Percentiles rank a stretch among this genome's conserved stretches.
These are phyloP conservation scores for Sebastes minor DNA, from an alignment of 2,797 vertebrate species.

Conservation along the genomic window DNA sequence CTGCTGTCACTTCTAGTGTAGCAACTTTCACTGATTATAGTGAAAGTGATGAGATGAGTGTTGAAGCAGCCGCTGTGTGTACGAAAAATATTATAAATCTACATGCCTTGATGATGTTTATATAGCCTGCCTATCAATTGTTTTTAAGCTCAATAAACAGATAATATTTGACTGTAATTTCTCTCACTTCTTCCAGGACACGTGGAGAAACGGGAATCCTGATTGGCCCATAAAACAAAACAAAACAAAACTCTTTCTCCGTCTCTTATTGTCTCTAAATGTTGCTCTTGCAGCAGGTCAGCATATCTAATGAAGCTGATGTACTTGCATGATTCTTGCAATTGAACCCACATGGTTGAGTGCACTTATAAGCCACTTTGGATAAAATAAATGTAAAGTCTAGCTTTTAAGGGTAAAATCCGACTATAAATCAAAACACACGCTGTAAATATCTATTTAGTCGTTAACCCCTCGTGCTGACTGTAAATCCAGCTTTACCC, in stretches of 20 bases:
- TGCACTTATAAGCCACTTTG: neutral
- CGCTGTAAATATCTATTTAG: neutral
- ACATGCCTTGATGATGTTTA: neutral
- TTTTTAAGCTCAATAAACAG: neutral
- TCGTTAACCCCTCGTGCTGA: neutral
- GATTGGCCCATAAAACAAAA: neutral
- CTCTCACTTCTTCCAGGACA: neutral
- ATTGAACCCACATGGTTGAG: neutral
- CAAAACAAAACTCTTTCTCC: neutral
- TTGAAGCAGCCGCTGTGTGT: too few relatives aligned
- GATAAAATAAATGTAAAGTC: neutral
- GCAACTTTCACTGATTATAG: too few relatives aligned
- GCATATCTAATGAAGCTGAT: neutral
- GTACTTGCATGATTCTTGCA: neutral
- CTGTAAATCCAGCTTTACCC: neutral
- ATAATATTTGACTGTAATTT: neutral
- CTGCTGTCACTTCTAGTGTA: too few relatives aligned
- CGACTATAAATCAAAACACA: fast-evolving
- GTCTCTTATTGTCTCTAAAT: neutral
- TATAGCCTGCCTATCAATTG: neutral
- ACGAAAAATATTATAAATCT: too few relatives aligned
- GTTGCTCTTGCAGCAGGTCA: fast-evolving
- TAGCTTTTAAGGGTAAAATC: neutral
- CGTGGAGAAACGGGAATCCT: neutral
- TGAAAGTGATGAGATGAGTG: too few relatives aligned